Percentiles rank a stretch among this genome's conserved stretches.
Conservation (phyloP, 2,797 vertebrate species). For the Alauda arvensis region DNA sequence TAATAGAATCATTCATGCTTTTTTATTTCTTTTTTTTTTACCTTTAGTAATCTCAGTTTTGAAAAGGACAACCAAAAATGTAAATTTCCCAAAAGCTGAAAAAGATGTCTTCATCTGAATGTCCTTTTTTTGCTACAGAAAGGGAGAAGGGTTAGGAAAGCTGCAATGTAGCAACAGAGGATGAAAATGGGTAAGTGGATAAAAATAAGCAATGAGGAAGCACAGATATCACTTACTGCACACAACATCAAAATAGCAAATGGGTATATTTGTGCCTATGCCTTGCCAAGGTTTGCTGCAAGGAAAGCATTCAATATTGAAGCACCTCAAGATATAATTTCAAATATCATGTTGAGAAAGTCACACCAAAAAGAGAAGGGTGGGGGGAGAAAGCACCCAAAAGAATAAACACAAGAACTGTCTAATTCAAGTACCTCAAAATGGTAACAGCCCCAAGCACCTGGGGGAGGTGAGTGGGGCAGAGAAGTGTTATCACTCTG, state of each 20-base stretch:
- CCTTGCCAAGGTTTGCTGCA: not conserved
- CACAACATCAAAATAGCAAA: not conserved
- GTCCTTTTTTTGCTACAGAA: not conserved
- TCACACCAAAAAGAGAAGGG: fast-evolving
- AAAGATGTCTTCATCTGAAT: not conserved
- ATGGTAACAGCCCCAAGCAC: not conserved
- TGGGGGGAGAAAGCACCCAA: not conserved
- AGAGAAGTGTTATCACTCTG: not conserved
- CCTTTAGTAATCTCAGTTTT: not conserved
- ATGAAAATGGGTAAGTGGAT: not conserved
- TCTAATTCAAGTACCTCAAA: not conserved
- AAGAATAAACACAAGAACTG: not conserved
- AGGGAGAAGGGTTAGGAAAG: not conserved
- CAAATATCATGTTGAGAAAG: not conserved
- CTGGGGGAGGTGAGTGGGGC: fast-evolving
- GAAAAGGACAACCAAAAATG: not conserved
- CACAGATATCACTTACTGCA: not conserved
- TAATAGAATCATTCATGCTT: not conserved
- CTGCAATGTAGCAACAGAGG: not conserved
- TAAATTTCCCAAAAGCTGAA: not conserved
- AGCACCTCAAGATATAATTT: not conserved
- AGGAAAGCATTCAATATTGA: not conserved
- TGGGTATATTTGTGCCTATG: not conserved
- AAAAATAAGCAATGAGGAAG: constrained; percentile 30
- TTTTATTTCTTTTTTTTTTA: not conserved